Percentiles rank a stretch among this genome's conserved stretches.
Conservation (phyloP, 2,113 vertebrate species). For the Leucopsar rothschildi region DNA sequence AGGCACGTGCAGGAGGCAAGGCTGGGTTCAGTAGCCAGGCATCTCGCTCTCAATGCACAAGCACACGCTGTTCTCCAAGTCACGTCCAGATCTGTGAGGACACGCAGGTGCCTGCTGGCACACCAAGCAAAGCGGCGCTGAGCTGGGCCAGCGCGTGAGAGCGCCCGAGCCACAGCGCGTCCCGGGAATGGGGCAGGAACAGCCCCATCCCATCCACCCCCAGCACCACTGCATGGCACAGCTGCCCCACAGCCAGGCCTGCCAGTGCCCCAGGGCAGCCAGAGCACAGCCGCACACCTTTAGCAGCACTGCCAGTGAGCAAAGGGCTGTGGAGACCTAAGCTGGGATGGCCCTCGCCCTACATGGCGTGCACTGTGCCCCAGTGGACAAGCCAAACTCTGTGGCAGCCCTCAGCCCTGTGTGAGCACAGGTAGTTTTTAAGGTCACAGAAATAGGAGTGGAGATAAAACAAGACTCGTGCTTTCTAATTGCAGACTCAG, state of each 20-base stretch:
- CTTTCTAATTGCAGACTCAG: neutral
- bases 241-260: neutral
- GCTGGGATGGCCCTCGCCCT: neutral
- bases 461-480: neutral
- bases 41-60: conserved; percentile 45
- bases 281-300: neutral
- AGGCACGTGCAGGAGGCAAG: conserved; percentile 38
- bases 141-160: neutral
- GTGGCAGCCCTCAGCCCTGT: neutral
- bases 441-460: neutral
- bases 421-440: neutral
- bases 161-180: neutral
- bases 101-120: conserved; percentile 54
- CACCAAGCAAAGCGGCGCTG: conserved; percentile 10
- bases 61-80: conserved; percentile 52
- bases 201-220: neutral
- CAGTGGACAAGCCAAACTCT: neutral
- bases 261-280: fast-evolving
- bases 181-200: neutral
- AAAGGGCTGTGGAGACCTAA: neutral
- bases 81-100: conserved; percentile 33
- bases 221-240: neutral
- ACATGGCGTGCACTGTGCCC: fast-evolving
- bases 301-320: fast-evolving
- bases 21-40: neutral